Evolutionary conservation across 2,797 vertebrate genomes (phyloP).

Genomic region (Falco novaeseelandiae): DNA sequence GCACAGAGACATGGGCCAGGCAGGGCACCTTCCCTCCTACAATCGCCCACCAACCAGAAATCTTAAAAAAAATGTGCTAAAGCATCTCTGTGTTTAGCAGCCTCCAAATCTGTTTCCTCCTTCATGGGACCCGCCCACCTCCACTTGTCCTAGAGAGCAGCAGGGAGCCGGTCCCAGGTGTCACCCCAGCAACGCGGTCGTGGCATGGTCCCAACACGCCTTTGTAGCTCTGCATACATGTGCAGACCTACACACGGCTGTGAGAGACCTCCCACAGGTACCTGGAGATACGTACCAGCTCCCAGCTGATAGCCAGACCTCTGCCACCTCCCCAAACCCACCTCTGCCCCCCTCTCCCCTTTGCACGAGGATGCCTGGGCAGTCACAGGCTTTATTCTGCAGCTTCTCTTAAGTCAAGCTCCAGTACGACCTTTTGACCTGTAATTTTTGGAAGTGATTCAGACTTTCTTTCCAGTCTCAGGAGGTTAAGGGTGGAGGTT

Average conservation of each 20-base stretch:
- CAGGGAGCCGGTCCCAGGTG: not conserved
- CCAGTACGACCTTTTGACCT: not conserved
- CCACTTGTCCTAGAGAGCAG: too few relatives aligned
- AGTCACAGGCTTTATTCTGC: not conserved
- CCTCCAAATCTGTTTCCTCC: not conserved
- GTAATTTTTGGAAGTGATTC: not conserved
- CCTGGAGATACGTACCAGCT: not conserved
- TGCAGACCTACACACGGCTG: not conserved
- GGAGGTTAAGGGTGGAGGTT: not conserved
- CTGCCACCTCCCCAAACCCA: not conserved
- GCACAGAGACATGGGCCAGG: rapidly evolving
- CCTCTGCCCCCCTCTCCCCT: not conserved
- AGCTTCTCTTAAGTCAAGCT: not conserved
- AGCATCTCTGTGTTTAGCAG: not conserved
- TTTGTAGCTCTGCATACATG: rapidly evolving
- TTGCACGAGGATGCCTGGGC: not conserved
- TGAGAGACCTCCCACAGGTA: not conserved
- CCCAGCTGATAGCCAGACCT: not conserved
- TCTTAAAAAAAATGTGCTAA: not conserved
- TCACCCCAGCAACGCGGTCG: not conserved
- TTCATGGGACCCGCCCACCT: not conserved
- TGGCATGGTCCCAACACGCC: not conserved
- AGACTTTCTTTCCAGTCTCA: not conserved
- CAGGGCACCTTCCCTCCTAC: not conserved
- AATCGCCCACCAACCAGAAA: not conserved